Conservation (phyloP, 2,797 vertebrate species). For the Labeo calbasu region DNA sequence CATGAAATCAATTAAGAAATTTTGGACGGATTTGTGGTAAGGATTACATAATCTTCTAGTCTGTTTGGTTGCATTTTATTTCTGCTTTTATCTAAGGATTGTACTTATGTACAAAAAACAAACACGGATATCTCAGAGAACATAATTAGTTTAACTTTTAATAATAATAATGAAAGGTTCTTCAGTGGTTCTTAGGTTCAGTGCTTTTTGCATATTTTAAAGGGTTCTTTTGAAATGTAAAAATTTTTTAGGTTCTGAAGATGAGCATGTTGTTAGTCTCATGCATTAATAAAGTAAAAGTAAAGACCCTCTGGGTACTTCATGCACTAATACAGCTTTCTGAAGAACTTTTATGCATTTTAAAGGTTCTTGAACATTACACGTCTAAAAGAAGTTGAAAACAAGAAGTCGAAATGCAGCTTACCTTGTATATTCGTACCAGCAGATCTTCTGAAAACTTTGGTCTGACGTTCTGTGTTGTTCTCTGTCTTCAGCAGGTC, state of each 20-base stretch:
- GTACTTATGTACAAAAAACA: background rate
- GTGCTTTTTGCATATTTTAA: background rate
- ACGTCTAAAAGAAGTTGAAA: background rate
- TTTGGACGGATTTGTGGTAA: background rate
- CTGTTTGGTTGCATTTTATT: background rate
- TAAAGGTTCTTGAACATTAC: background rate
- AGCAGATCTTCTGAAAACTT: conserved; percentile 21
- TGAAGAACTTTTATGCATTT: background rate
- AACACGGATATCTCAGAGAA: background rate
- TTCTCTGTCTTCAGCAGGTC: background rate
- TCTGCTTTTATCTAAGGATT: background rate
- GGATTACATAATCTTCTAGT: background rate
- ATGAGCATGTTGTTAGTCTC: background rate
- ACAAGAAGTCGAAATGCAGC: background rate
- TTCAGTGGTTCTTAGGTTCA: background rate
- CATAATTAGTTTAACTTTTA: background rate
- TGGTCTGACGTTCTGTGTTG: background rate
- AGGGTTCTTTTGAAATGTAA: background rate
- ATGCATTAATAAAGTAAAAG: background rate
- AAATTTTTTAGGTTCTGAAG: background rate
- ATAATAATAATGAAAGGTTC: background rate
- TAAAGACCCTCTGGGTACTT: background rate
- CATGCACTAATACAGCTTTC: background rate
- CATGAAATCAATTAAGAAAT: conserved; percentile 15
- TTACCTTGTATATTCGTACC: conserved; percentile 23